A percentile compares a stretch with the other conserved stretches of the same genome.
phyloP scores from a whole-genome alignment of 2,888 invertebrate species.

The Cetonia aurata region DNA sequence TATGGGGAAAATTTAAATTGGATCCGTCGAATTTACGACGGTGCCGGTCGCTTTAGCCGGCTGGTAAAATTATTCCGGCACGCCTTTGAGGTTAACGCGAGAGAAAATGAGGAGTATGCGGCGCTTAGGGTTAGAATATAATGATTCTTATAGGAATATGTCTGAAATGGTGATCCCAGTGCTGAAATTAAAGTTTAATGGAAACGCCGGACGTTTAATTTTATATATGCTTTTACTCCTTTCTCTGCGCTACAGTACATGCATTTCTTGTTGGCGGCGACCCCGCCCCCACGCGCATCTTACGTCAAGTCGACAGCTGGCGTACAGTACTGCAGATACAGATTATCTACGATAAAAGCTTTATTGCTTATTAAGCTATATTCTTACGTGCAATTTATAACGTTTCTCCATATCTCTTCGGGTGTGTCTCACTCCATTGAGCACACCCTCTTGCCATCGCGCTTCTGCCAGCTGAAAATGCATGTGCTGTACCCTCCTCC shows the following conservation, averaged over 20 bases:
- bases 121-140: background rate
- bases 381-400: too few relatives aligned
- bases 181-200: constrained; percentile 6
- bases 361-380: too few relatives aligned
- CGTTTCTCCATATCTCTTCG: too few relatives aligned
- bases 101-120: constrained; percentile 4
- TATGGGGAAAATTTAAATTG: constrained; percentile 30
- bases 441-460: too few relatives aligned
- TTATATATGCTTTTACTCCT: background rate
- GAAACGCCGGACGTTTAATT: constrained; percentile 8
- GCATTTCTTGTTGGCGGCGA: background rate
- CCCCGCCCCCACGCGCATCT: too few relatives aligned
- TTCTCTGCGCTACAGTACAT: too few relatives aligned
- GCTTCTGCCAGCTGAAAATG: too few relatives aligned
- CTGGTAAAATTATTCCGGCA: constrained; percentile 11
- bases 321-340: too few relatives aligned
- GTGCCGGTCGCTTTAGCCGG: constrained; percentile 2
- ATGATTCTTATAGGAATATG: constrained; percentile 10
- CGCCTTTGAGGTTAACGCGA: background rate
- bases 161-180: background rate
- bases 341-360: too few relatives aligned
- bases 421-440: too few relatives aligned
- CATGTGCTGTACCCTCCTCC: too few relatives aligned
- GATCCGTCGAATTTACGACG: constrained; percentile 20
- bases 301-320: too few relatives aligned